These are phyloP conservation scores for Bombyx mori DNA, from an alignment of 1,140 invertebrate species.

Conservation along the genomic window DNA sequence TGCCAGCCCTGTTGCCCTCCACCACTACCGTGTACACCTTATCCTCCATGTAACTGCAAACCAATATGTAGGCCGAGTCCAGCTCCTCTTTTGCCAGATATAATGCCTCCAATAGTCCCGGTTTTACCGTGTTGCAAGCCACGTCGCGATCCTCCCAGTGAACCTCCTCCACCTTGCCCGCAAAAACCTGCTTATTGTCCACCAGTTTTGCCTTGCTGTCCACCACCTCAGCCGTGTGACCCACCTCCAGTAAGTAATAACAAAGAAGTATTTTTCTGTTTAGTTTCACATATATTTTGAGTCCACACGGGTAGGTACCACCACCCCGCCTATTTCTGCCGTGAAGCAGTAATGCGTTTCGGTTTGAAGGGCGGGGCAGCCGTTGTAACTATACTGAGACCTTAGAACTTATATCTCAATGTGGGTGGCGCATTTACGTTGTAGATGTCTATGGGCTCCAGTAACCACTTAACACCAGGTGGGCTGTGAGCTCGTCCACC, in stretches of 20 bases:
- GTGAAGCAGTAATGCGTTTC: too few relatives aligned
- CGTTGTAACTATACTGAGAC: too few relatives aligned
- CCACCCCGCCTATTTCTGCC: too few relatives aligned
- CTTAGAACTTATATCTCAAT: too few relatives aligned
- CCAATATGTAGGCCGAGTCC: conserved; percentile 45
- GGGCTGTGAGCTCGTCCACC: too few relatives aligned
- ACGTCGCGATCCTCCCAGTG: conserved; percentile 32
- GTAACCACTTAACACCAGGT: too few relatives aligned
- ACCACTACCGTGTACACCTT: conserved; percentile 50
- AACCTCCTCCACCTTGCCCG: conserved; percentile 38
- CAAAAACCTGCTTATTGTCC: conserved; percentile 48
- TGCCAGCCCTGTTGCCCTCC: conserved; percentile 52
- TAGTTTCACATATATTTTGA: too few relatives aligned
- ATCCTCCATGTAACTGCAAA: conserved; percentile 44
- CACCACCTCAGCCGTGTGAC: conserved; percentile 54
- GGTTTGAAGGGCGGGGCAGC: too few relatives aligned
- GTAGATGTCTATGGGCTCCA: too few relatives aligned
- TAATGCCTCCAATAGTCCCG: conserved; percentile 49
- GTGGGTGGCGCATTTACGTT: too few relatives aligned
- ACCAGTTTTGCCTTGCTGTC: conserved; percentile 52
- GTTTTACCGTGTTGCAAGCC: conserved; percentile 44
- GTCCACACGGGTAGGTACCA: too few relatives aligned
- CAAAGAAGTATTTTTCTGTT: not conserved
- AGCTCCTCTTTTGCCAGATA: conserved; percentile 45
- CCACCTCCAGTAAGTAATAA: conserved; percentile 43